Evolutionary conservation across 2,888 invertebrate species (phyloP).

Genomic region (Synergus itoensis): DNA sequence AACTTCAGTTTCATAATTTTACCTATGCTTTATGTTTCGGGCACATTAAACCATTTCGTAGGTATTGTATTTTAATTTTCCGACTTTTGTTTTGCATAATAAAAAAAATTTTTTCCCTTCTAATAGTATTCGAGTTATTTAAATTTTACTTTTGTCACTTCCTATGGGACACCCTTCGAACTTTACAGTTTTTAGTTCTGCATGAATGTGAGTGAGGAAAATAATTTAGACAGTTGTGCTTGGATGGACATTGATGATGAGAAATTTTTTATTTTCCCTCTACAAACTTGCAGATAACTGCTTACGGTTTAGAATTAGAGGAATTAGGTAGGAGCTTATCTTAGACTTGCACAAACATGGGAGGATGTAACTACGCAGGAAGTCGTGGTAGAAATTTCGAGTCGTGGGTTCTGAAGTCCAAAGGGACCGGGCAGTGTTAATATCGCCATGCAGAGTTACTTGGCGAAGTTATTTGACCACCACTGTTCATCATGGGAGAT

Average conservation of each 20-base stretch:
- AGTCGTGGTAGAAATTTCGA: conserved; percentile 51
- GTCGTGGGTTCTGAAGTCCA: conserved; percentile 56
- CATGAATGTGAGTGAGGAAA: neutral
- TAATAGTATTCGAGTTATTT: no score
- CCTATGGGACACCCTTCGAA: no score
- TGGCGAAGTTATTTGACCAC: conserved; percentile 76
- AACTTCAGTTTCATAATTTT: no score
- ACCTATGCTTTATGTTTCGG: no score
- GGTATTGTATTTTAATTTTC: no score
- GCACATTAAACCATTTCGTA: no score
- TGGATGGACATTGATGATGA: neutral
- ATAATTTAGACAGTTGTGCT: neutral
- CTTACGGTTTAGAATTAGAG: conserved; percentile 9
- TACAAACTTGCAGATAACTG: conserved; percentile 4
- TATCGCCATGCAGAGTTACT: conserved; percentile 72
- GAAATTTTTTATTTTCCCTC: neutral
- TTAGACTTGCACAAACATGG: conserved; percentile 56
- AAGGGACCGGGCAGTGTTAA: conserved; percentile 63
- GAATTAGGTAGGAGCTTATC: conserved; percentile 41
- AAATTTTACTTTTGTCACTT: no score
- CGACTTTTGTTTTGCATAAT: no score
- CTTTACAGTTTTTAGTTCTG: no score
- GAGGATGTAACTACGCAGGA: conserved; percentile 54
- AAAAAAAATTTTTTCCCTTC: no score
- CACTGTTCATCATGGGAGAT: conserved; percentile 74